Evolutionary conservation across 2,113 vertebrate genomes (phyloP), one percentile per base, ranked within the genome.

Genomic region (Polyodon spathula): DNA sequence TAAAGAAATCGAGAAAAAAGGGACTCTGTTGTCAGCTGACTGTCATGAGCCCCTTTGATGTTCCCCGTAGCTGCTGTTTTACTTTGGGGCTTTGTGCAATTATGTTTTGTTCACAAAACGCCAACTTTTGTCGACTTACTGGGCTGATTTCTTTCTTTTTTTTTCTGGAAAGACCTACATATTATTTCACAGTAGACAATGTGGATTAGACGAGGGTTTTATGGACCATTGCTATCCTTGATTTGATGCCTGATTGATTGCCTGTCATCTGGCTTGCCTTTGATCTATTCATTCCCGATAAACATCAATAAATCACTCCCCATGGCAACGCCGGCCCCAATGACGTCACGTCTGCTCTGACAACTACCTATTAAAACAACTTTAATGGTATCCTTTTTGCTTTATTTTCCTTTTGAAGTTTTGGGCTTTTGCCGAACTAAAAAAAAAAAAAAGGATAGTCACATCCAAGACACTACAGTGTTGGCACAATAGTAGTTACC

Each of bases 281-380:
- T 96, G 93, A 97, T 95, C 93, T 97, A 92, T 94, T 96, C 90
- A 91, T 93, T 93, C 88, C 90, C 86, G 88, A 97, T 97, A 92
- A 94, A 90, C 92, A 91, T 95, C 92, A 89, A 95, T 95, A 94
- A 96, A 94, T 95, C 90, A 93, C 81, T 85, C 68, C 78, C 81
- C 75, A 76, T 87, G 82, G 89, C 84, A 91, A 87, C 86, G 79
- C 83, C 74, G 77, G 83, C 71, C 81, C 84, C 80, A 57, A 77
- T 93, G 90, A 92, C 90, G 90, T 94, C 92, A 92, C 76, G 62
- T 73, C 80, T 82, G 83, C 83, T 81, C 86, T 88, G 84, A 84
- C 82, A 86, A 77, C 78, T 73, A 64, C 66, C 67, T 74, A 80
- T 75, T 73, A 78, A 84, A 63, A 63, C 78, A 76, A 81, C 74